These are phyloP conservation scores for Cerastis rubricosa DNA, from an alignment of 2,888 invertebrate species.

Conservation along the genomic window DNA sequence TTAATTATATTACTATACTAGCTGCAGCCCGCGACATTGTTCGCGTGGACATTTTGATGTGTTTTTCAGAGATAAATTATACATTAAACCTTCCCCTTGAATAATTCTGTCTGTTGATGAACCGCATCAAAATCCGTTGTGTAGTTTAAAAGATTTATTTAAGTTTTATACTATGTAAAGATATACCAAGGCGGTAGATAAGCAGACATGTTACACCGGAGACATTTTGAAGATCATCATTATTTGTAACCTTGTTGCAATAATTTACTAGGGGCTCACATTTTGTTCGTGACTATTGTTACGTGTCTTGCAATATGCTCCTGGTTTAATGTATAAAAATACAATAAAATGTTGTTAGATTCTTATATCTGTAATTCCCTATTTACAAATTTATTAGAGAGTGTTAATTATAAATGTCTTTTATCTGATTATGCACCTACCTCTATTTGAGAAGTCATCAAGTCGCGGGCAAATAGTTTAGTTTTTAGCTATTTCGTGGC, in stretches of 20 bases:
- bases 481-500: not conserved
- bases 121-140: too few species aligned
- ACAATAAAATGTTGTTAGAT: not conserved
- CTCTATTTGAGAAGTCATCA: not conserved
- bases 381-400: not conserved
- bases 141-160: too few species aligned
- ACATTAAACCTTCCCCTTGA: too few species aligned
- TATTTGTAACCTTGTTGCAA: not conserved
- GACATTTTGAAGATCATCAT: not conserved
- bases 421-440: not conserved
- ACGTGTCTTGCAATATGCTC: not conserved
- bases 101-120: too few species aligned
- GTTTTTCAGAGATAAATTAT: too few species aligned
- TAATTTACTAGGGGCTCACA: not conserved
- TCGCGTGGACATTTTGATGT: too few species aligned
- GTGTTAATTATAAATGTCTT: not conserved
- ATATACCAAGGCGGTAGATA: not conserved
- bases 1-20: constrained; percentile 14
- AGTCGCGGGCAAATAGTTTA: not conserved
- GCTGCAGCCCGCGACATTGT: too few species aligned
- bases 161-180: too few species aligned
- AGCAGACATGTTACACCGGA: not conserved
- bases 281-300: not conserved
- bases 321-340: not conserved
- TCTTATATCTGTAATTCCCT: not conserved